Percentiles rank a stretch among this genome's conserved stretches.
Conservation (phyloP, 1,140 invertebrate genomes). For the Zaprionus camerounensis region DNA sequence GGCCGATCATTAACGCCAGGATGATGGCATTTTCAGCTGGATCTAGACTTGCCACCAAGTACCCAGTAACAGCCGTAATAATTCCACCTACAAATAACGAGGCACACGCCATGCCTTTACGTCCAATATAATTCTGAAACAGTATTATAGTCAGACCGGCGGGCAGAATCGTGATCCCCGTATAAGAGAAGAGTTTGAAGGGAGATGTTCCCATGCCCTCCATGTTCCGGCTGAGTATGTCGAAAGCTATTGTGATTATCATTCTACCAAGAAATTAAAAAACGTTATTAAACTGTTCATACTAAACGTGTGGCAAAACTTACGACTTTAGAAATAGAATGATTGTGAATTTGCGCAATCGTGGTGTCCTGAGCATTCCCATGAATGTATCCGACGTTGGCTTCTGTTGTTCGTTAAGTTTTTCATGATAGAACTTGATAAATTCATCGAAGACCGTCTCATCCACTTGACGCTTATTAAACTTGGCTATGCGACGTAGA, state of each 20-base stretch:
- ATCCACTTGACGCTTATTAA: slow-evolving; percentile 85
- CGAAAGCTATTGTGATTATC: slow-evolving; percentile 87
- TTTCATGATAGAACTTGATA: slow-evolving; percentile 65
- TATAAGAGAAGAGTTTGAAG: slow-evolving; percentile 86
- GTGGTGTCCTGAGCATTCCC: slow-evolving; percentile 85
- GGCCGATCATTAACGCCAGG: slow-evolving; percentile 81
- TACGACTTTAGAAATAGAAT: slow-evolving; percentile 87
- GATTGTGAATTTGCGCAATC: slow-evolving; percentile 85
- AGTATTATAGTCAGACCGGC: slow-evolving; percentile 85
- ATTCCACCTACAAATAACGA: slow-evolving; percentile 85
- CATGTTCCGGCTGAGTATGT: slow-evolving; percentile 87
- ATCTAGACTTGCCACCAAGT: slow-evolving; percentile 72
- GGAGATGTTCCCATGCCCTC: slow-evolving; percentile 86
- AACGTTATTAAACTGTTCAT: not conserved
- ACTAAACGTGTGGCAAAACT: slow-evolving; percentile 49
- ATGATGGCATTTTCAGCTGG: slow-evolving; percentile 54
- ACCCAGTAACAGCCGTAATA: slow-evolving; percentile 84
- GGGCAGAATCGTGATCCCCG: slow-evolving; percentile 85
- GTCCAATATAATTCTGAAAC: slow-evolving; percentile 86
- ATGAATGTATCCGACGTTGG: slow-evolving; percentile 76
- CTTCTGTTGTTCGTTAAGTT: slow-evolving; percentile 49
- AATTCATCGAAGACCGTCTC: slow-evolving; percentile 84
- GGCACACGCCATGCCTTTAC: slow-evolving; percentile 86
- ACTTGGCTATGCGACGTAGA: slow-evolving; percentile 85
- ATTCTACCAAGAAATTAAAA: slow-evolving; percentile 81